These are phyloP conservation scores for Thera obeliscata DNA, from an alignment of 2,888 invertebrate genomes.

Conservation along the genomic window DNA sequence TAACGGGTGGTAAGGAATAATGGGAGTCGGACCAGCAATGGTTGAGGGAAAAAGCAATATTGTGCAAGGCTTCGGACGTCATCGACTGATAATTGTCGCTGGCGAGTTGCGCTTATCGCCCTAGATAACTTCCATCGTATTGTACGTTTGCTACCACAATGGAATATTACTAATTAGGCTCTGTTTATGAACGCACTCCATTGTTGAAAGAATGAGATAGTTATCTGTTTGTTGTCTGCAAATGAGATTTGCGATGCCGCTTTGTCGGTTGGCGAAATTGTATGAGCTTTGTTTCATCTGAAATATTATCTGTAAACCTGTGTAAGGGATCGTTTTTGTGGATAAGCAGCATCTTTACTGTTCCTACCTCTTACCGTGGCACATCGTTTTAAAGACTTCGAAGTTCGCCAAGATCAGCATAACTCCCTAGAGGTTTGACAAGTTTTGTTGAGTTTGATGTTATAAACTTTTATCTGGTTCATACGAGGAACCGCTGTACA, in stretches of 20 bases:
- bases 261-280: conserved; percentile 78
- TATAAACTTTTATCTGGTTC: too few relatives aligned
- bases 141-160: conserved; percentile 78
- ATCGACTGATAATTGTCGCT: conserved; percentile 81
- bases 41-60: conserved; percentile 32
- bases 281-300: conserved; percentile 78
- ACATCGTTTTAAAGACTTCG: not conserved
- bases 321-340: conserved; percentile 60
- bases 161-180: conserved; percentile 84
- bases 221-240: conserved; percentile 80
- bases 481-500: not conserved
- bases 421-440: not conserved
- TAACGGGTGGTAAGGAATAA: conserved; percentile 6
- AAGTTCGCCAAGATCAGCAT: not conserved
- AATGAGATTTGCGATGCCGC: conserved; percentile 82
- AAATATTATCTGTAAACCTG: conserved; percentile 65
- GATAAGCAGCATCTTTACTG: conserved; percentile 43
- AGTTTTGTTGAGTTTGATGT: too few relatives aligned
- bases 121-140: conserved; percentile 82
- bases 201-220: conserved; percentile 83
- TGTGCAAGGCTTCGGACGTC: conserved; percentile 49
- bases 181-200: conserved; percentile 80
- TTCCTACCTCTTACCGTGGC: conserved; percentile 11
- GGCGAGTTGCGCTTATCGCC: conserved; percentile 74
- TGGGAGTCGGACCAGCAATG: conserved; percentile 49